Evolutionary conservation across 2,797 vertebrate species (phyloP), one percentile per base, ranked within the genome.

Genomic region (Amniataba percoides): DNA sequence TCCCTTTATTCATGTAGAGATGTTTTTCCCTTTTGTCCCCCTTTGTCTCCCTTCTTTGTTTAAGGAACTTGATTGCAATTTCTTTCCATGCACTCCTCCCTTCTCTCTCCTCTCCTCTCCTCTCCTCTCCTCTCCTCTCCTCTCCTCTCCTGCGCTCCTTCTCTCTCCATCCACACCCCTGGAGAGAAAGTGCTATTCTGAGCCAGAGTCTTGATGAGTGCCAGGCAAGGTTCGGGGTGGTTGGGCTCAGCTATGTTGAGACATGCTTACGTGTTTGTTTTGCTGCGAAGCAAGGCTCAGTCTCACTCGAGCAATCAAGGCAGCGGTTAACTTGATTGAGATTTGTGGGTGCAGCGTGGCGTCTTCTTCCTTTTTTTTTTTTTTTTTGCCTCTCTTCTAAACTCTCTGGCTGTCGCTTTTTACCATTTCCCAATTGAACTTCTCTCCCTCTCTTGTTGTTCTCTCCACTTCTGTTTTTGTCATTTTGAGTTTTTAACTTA

Each of bases 301-400:
- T 88, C 87, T 87, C 87, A 87, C 84, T 86, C 53, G 52, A 86
- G 83, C 83, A 91, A 89, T 89, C 88, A 89, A 86, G 85, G 70
- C 76, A n/a, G 69, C 8, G 65, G 78, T 91, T 83, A 83, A 80
- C 76, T 85, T 87, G 88, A 90, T 88, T 85, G 83, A 87, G 83
- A 90, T 84, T 83, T 86, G 86, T 81, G 55, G 69, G 49, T 71
- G 42, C 51, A 19, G 52, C 3, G 13, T 27, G 27, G 34, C 58
- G 18, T 14, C 61, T 39, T 25, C 15, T 43, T 65, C 67, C 14
- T 58, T 45, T 27, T 62, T 25, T 46, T 7, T 4, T 5, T 4
- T 36, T 36, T 31, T 31, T 31, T 31, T 31, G 27, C 27, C 27
- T 31, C 27, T 31, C 27, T 31, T 5, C 45, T 34, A n/a, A 52